Conservation (phyloP, 2,888 invertebrate species). For the Sinodicranocentrus sp. region DNA sequence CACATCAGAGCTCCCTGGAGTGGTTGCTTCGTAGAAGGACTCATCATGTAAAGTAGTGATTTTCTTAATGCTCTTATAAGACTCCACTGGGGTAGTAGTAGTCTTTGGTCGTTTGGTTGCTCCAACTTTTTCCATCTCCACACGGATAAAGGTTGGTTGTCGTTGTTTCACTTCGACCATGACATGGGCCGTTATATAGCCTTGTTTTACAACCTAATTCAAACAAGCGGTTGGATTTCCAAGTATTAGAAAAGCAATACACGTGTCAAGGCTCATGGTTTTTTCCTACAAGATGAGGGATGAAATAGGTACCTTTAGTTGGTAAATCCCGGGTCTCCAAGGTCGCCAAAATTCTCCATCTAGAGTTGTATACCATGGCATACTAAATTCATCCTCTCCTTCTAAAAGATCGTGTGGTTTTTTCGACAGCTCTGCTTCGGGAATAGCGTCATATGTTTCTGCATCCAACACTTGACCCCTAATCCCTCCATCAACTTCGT, state of each 20-base stretch:
- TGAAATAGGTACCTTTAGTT: conserved; percentile 75
- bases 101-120: conserved; percentile 1
- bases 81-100: neutral
- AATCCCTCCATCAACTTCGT: conserved; percentile 68
- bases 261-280: too few relatives aligned
- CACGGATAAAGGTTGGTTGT: conserved; percentile 44
- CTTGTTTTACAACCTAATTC: conserved; percentile 40
- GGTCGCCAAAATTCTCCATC: conserved; percentile 82
- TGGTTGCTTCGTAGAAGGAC: neutral
- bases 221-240: neutral
- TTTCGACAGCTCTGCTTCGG: conserved; percentile 79
- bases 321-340: conserved; percentile 80
- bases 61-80: conserved; percentile 40
- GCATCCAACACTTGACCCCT: conserved; percentile 72
- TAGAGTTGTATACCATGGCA: conserved; percentile 77
- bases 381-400: conserved; percentile 59
- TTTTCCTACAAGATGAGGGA: neutral
- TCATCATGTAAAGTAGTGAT: conserved; percentile 22
- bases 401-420: conserved; percentile 79
- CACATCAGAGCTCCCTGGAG: neutral
- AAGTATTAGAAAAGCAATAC: too few relatives aligned
- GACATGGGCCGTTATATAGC: conserved; percentile 26
- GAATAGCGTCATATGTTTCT: conserved; percentile 77
- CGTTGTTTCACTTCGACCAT: conserved; percentile 30
- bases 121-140: conserved; percentile 29